Evolutionary conservation across 2,797 vertebrate species (phyloP), one percentile per base, ranked within the genome.

Genomic region (Halcyon smyrnensis): DNA sequence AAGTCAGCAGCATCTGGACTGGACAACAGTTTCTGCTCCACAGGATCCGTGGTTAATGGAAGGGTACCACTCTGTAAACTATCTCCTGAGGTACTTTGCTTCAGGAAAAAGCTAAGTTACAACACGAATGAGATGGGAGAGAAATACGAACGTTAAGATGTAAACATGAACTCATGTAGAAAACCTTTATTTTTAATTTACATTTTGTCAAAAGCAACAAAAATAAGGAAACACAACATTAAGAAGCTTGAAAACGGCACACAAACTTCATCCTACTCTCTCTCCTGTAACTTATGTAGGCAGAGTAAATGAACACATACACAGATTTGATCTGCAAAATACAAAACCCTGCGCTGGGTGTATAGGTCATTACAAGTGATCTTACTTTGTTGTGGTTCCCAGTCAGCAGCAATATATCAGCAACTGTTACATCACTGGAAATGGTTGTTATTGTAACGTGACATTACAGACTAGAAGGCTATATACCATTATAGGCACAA

Each of bases 11-110:
- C 95, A 7, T 97, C 95, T 57, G 98, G 96, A 89, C 51, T 90
- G 39, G 95, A 91, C 57, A 94, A 73, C 34, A 96, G 80, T 93
- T 99, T 99, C 43, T 98, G 98, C 60, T 99, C 98, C 37, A 98
- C 89, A 3, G 98, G 83, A 64, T 98, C 98, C 32, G 88, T 97
- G 39, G 97, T 95, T 93, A 98, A 88, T 13, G 98, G 98, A 86
- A 98, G 98, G 11, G 95, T 97, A 84, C 97, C 98, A 95, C 99
- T 99, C 95, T 99, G 99, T 93, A 99, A 98, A 87, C 99, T 99
- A 91, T 99, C 99, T 85, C 99, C 99, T n/a, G 99, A 99, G 8
- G 98, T 98, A 96, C 99, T 99, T 87, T 98, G 98, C 96, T 99
- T 99, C 97, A 99, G 95, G 87, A 98, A 99, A 96, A 99, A 99